phyloP scores from a whole-genome alignment of 2,888 invertebrate species.

The Drepana falcataria region DNA sequence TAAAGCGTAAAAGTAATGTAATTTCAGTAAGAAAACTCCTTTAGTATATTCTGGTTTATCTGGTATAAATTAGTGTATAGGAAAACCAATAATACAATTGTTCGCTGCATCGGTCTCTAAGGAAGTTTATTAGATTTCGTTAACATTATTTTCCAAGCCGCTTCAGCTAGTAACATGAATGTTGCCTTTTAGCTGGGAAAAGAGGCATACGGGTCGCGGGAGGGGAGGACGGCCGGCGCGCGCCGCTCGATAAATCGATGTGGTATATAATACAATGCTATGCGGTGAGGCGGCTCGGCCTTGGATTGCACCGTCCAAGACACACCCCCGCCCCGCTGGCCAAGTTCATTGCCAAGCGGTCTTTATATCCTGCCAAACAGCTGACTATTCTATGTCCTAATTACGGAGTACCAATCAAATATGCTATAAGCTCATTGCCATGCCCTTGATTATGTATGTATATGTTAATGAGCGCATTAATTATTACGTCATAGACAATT shows the following conservation, averaged over 20 bases:
- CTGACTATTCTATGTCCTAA: background rate
- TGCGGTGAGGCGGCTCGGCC: conserved; percentile 41
- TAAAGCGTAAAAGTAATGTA: too few species aligned
- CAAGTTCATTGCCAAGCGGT: conserved; percentile 73
- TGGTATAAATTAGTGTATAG: too few species aligned
- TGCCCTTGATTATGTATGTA: too few species aligned
- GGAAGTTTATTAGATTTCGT: background rate
- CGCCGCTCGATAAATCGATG: conserved; percentile 77
- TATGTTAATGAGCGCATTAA: too few species aligned
- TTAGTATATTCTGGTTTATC: too few species aligned
- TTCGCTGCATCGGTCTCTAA: background rate
- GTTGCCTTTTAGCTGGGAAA: conserved; percentile 38
- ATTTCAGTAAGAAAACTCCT: too few species aligned
- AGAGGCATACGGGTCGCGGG: conserved; percentile 42
- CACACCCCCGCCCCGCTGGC: conserved; percentile 63
- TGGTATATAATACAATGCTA: conserved; percentile 57
- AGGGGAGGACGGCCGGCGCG: conserved; percentile 58
- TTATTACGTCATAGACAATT: too few species aligned
- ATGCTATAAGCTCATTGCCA: too few species aligned
- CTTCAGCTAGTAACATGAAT: conserved; percentile 18
- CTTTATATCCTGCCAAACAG: conserved; percentile 32
- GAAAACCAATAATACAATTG: background rate
- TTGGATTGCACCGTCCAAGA: conserved; percentile 73
- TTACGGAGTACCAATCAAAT: background rate
- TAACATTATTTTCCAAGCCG: conserved; percentile 9